Evolutionary conservation across 2,797 vertebrate species (phyloP).

Genomic region (Merluccius polli): DNA sequence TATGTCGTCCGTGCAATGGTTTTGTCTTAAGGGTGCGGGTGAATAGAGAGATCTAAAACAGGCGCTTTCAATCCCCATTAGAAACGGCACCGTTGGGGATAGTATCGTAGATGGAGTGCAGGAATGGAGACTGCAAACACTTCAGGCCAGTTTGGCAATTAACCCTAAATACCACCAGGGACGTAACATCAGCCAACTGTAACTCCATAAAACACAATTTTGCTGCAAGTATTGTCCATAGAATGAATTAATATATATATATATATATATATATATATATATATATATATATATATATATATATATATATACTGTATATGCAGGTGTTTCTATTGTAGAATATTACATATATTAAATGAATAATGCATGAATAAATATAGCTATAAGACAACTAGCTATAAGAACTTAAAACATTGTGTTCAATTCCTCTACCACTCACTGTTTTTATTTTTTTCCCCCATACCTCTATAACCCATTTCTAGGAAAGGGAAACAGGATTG

Average conservation of each 20-base stretch:
- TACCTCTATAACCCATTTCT: background rate
- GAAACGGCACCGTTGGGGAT: background rate
- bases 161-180: background rate
- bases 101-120: background rate
- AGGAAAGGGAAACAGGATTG: constrained; percentile 1
- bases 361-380: background rate
- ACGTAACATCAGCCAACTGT: background rate
- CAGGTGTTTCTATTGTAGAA: background rate
- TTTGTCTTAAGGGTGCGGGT: background rate
- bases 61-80: constrained; percentile 7
- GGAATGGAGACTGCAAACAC: background rate
- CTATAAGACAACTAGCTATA: background rate
- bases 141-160: constrained; percentile 7
- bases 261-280: background rate
- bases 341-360: background rate
- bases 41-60: background rate
- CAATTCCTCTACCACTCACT: background rate
- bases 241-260: background rate
- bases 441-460: background rate
- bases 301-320: background rate
- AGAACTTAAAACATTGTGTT: too few relatives aligned
- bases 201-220: constrained; percentile 4
- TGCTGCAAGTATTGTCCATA: background rate
- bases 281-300: too few relatives aligned
- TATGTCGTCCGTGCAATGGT: background rate